Conservation (phyloP, 2,113 vertebrate species). For the Grammomys dolichurus region DNA sequence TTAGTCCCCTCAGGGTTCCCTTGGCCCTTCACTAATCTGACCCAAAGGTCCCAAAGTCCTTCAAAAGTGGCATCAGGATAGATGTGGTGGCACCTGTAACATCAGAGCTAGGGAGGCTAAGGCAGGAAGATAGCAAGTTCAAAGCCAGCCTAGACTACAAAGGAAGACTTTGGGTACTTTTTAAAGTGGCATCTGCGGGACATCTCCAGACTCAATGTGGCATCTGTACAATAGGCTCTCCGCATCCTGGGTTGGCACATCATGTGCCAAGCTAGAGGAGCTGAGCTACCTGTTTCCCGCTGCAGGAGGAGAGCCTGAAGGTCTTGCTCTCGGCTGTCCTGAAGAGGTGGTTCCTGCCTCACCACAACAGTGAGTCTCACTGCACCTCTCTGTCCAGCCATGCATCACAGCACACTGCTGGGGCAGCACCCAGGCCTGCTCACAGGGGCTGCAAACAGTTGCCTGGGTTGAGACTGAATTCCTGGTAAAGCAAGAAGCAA, state of each 20-base stretch:
- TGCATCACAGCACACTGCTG: rapidly evolving
- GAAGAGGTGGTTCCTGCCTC: constrained; percentile 1
- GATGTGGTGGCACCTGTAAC: neutral
- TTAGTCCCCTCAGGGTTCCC: neutral
- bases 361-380: constrained; percentile 14
- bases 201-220: neutral
- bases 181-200: neutral
- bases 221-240: neutral
- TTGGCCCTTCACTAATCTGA: neutral
- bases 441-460: neutral
- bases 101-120: neutral
- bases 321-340: constrained; percentile 8
- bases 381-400: neutral
- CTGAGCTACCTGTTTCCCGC: neutral
- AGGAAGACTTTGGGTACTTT: neutral
- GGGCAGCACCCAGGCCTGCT: neutral
- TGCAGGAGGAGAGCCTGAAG: neutral
- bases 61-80: neutral
- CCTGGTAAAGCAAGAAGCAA: neutral
- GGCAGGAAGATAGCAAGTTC: neutral
- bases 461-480: neutral
- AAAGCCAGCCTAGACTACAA: neutral
- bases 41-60: neutral
- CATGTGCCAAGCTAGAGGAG: neutral
- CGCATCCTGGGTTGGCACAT: neutral